Evolutionary conservation across 2,888 invertebrate species (phyloP).

Genomic region (Amphipoea lucens): DNA sequence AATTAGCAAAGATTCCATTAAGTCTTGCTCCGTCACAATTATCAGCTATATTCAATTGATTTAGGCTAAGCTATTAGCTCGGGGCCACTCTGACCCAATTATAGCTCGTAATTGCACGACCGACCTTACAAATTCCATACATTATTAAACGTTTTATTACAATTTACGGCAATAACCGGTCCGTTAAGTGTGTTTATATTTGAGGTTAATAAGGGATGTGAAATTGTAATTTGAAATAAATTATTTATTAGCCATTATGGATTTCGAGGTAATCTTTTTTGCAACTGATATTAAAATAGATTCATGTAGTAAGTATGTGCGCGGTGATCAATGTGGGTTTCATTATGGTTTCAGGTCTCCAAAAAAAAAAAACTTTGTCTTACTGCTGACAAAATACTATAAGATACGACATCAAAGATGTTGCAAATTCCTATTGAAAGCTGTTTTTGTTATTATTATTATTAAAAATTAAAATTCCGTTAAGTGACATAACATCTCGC

Average conservation of each 20-base stretch:
- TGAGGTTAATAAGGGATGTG: slow-evolving; percentile 52
- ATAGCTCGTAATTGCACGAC: slow-evolving; percentile 62
- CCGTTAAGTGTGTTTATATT: slow-evolving; percentile 55
- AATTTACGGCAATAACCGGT: slow-evolving; percentile 57
- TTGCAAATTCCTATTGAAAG: too few species aligned
- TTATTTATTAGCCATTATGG: slow-evolving; percentile 38
- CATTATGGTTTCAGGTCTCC: too few species aligned
- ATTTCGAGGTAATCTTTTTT: slow-evolving; percentile 25
- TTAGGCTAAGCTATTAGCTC: slow-evolving; percentile 70
- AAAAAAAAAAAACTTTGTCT: background rate
- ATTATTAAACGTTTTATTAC: slow-evolving; percentile 63
- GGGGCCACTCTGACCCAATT: slow-evolving; percentile 65
- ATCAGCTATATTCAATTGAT: slow-evolving; percentile 71
- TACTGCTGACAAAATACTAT: background rate
- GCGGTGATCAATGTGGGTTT: background rate
- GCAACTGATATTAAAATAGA: background rate
- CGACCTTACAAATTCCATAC: slow-evolving; percentile 60
- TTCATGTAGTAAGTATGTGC: background rate
- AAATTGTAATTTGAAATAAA: slow-evolving; percentile 53
- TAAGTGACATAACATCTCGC: background rate
- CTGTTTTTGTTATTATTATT: too few species aligned
- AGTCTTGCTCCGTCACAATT: slow-evolving; percentile 63
- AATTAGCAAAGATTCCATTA: slow-evolving; percentile 69
- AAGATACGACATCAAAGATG: background rate
- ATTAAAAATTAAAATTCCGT: too few species aligned